A percentile compares a stretch with the other conserved stretches of the same genome.
phyloP scores from a whole-genome alignment of 2,797 vertebrate species.

The Crenuchus spilurus region DNA sequence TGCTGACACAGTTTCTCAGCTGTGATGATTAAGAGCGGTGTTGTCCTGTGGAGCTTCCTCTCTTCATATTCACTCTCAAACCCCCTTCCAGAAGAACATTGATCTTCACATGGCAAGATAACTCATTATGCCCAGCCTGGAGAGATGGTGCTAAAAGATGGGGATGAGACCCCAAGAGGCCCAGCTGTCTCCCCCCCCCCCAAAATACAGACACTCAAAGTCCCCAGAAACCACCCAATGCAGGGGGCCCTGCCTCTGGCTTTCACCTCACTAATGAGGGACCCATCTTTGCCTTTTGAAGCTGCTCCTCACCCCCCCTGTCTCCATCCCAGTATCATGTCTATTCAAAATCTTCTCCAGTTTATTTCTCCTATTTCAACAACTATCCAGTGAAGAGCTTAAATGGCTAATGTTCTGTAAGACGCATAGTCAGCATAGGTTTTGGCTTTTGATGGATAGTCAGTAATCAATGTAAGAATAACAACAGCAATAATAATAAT shows the following conservation, averaged over 20 bases:
- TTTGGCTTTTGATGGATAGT: no score
- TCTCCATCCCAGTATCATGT: conserved; percentile 66
- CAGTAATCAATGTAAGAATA: no score
- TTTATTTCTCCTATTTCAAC: conserved; percentile 39
- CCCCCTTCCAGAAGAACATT: conserved; percentile 42
- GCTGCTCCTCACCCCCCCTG: conserved; percentile 40
- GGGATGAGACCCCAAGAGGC: conserved; percentile 30
- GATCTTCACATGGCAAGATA: conserved; percentile 49
- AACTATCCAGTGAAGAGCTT: conserved; percentile 56
- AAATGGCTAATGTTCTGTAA: background rate
- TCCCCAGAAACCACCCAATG: conserved; percentile 65
- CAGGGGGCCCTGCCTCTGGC: conserved; percentile 52
- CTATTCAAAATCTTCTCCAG: conserved; percentile 69
- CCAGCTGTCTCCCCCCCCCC: background rate
- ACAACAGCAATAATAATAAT: no score
- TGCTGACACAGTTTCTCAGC: conserved; percentile 56
- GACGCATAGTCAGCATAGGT: no score
- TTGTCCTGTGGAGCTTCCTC: conserved; percentile 40
- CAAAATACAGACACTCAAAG: conserved; percentile 19
- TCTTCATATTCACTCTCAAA: conserved; percentile 38
- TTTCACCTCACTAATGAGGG: conserved; percentile 75
- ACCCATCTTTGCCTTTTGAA: conserved; percentile 72
- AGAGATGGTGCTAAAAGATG: conserved; percentile 39
- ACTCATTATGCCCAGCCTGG: conserved; percentile 45
- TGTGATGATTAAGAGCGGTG: conserved; percentile 55